Conservation (phyloP, 2,797 vertebrate genomes). For the Varecia variegata region DNA sequence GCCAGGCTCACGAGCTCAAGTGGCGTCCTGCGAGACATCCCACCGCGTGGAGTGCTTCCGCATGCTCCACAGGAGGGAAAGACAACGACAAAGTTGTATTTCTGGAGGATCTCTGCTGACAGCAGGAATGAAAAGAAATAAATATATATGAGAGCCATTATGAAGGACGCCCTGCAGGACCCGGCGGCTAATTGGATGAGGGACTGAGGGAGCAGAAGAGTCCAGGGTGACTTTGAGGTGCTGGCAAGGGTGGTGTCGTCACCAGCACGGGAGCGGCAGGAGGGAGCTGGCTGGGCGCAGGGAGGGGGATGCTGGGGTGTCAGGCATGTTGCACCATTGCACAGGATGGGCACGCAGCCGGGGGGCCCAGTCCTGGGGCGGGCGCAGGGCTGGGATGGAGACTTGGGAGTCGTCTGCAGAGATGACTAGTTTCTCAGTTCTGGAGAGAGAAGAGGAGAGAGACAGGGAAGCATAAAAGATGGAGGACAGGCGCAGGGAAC, state of each 20-base stretch:
- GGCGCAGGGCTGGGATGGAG: too few species aligned
- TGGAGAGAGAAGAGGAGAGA: neutral
- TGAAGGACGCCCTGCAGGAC: neutral
- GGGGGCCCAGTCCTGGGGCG: neutral
- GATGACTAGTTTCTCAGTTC: neutral
- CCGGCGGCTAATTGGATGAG: neutral
- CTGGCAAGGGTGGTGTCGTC: neutral
- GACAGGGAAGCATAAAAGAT: rapidly evolving
- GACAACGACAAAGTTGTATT: neutral
- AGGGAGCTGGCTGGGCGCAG: neutral
- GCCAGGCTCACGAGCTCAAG: rapidly evolving
- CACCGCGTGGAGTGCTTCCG: neutral
- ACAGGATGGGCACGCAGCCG: neutral
- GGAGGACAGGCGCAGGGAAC: too few species aligned
- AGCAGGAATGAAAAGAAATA: neutral
- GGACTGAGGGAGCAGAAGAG: neutral
- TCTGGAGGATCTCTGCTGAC: neutral
- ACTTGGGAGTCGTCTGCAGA: rapidly evolving
- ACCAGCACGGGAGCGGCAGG: rapidly evolving
- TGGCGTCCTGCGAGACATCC: neutral
- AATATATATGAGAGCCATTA: neutral
- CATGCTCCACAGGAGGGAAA: neutral
- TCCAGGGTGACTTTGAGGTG: neutral
- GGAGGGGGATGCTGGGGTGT: neutral
- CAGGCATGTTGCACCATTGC: rapidly evolving